phyloP scores from a whole-genome alignment of 2,113 vertebrate species.

The Cephalophus harveyi region DNA sequence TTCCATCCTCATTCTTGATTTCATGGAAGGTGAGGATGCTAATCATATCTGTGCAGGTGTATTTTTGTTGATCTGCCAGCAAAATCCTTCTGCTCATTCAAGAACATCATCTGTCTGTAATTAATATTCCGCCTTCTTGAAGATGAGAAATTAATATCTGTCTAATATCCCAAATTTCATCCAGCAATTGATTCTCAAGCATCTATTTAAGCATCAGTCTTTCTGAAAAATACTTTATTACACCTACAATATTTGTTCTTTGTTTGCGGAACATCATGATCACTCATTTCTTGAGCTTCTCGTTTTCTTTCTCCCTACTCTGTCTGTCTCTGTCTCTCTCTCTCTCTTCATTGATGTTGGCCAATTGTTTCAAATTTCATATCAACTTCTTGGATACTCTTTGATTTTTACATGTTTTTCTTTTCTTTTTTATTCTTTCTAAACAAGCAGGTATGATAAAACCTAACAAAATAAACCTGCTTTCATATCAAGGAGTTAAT shows the following conservation, averaged over 20 bases:
- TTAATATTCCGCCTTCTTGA: slow-evolving; percentile 25
- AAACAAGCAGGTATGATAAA: background rate
- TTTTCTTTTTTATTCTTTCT: background rate
- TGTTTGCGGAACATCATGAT: background rate
- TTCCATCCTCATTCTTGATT: slow-evolving; percentile 5
- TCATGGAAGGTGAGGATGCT: slow-evolving; percentile 6
- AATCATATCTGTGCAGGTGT: slow-evolving; percentile 29
- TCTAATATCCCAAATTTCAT: background rate
- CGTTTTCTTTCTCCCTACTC: background rate
- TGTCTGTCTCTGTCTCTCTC: background rate
- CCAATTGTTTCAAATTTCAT: background rate
- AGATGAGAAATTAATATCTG: background rate
- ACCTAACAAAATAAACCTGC: background rate
- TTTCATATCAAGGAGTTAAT: background rate
- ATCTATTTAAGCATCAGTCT: background rate
- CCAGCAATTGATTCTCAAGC: background rate
- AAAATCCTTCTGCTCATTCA: slow-evolving; percentile 48
- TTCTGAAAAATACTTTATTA: background rate
- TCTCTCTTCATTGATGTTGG: background rate
- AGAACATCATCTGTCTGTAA: slow-evolving; percentile 15
- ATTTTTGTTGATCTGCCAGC: background rate
- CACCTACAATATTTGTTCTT: background rate
- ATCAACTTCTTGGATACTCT: background rate
- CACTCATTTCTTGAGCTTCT: background rate
- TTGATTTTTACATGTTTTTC: background rate